Conservation (phyloP, 2,888 invertebrate species). For the Drosophila suboccidentalis region DNA sequence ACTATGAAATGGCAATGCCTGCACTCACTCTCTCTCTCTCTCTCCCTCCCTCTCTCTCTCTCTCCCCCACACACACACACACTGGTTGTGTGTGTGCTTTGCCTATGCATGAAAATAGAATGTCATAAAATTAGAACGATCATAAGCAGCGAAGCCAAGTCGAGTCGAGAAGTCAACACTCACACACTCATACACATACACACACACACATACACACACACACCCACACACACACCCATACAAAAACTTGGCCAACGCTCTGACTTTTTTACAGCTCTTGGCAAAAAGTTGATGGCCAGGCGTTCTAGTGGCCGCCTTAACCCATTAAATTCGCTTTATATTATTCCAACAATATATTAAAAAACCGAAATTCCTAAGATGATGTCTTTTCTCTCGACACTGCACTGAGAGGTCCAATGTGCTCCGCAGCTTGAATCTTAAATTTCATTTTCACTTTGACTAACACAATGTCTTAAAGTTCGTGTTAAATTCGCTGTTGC, state of each 20-base stretch:
- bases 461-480: background rate
- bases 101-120: conserved; percentile 76
- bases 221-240: conserved; percentile 7
- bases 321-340: conserved; percentile 67
- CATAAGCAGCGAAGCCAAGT: conserved; percentile 53
- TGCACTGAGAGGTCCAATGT: background rate
- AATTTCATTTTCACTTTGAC: conserved; percentile 12
- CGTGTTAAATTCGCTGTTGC: background rate
- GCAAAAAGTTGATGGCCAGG: conserved; percentile 69
- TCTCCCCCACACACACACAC: conserved; percentile 18
- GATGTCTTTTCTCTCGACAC: background rate
- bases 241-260: conserved; percentile 54
- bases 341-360: conserved; percentile 53
- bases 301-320: conserved; percentile 65
- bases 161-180: conserved; percentile 16
- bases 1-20: conserved; percentile 66
- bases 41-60: conserved; percentile 29
- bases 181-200: conserved; percentile 5
- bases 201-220: conserved; percentile 14
- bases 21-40: conserved; percentile 32
- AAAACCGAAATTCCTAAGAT: conserved; percentile 16
- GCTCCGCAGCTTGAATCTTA: conserved; percentile 1
- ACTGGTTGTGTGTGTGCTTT: conserved; percentile 42
- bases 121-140: conserved; percentile 80
- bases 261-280: conserved; percentile 73